These are phyloP conservation scores for Falcaria lacertinaria DNA, from an alignment of 2,888 invertebrate species.

Conservation along the genomic window DNA sequence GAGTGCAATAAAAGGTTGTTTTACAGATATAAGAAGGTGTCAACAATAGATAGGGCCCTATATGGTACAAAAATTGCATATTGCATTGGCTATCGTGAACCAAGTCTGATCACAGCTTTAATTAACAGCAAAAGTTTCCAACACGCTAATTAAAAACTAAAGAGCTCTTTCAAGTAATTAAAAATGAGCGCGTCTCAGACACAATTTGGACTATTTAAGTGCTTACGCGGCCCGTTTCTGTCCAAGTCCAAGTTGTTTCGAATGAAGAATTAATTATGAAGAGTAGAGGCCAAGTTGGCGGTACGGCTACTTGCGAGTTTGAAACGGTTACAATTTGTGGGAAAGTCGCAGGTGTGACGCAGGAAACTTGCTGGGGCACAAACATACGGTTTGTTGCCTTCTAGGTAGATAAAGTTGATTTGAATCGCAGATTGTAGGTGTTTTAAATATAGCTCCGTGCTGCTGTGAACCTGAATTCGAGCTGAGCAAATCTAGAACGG, in stretches of 20 bases:
- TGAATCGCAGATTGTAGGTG: slow-evolving; percentile 72
- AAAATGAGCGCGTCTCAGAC: slow-evolving; percentile 73
- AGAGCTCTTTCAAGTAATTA: slow-evolving; percentile 70
- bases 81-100: slow-evolving; percentile 35
- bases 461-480: slow-evolving; percentile 12
- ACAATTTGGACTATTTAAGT: slow-evolving; percentile 76
- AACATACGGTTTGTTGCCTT: slow-evolving; percentile 74
- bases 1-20: too few relatives aligned
- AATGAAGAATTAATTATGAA: slow-evolving; percentile 80
- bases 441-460: slow-evolving; percentile 39
- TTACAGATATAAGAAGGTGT: neutral
- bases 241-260: slow-evolving; percentile 70
- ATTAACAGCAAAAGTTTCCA: slow-evolving; percentile 58
- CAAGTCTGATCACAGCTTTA: slow-evolving; percentile 42
- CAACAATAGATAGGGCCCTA: slow-evolving; percentile 3
- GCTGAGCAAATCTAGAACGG: too few relatives aligned
- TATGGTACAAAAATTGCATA: slow-evolving; percentile 37
- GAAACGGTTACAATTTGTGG: slow-evolving; percentile 73
- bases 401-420: slow-evolving; percentile 73
- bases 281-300: slow-evolving; percentile 59
- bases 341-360: slow-evolving; percentile 71
- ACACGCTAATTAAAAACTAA: slow-evolving; percentile 69
- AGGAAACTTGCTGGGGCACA: slow-evolving; percentile 56
- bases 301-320: slow-evolving; percentile 61
- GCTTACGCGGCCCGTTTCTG: slow-evolving; percentile 68